A percentile compares a stretch with the other conserved stretches of the same genome.
Conservation (phyloP, 2,797 vertebrate genomes). For the Psittacula echo region DNA sequence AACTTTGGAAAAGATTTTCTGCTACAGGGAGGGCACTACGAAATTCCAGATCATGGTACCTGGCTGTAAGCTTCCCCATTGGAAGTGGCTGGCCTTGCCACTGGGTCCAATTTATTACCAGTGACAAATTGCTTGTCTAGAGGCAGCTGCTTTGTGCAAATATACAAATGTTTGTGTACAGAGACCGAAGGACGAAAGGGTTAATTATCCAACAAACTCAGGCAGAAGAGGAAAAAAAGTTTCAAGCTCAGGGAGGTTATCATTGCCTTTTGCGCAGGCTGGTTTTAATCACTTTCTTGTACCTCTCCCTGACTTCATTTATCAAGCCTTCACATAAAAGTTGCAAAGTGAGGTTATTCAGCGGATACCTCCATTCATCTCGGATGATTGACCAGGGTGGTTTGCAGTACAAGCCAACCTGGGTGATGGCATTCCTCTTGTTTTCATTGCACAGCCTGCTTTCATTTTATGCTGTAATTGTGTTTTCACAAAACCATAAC, state of each 20-base stretch:
- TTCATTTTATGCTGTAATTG: constrained; percentile 66
- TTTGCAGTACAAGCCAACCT: constrained; percentile 68
- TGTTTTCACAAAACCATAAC: constrained; percentile 55
- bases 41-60: neutral
- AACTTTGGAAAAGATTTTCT: neutral
- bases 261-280: constrained; percentile 73
- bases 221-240: constrained; percentile 53
- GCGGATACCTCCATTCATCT: constrained; percentile 77
- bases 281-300: constrained; percentile 83
- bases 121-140: constrained; percentile 19
- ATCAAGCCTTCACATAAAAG: constrained; percentile 81
- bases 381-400: constrained; percentile 63
- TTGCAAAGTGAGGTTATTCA: constrained; percentile 79
- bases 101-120: neutral
- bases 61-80: fast-evolving
- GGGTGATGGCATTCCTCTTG: constrained; percentile 60
- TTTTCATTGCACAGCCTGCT: constrained; percentile 63
- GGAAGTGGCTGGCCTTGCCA: neutral
- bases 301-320: constrained; percentile 77
- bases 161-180: constrained; percentile 31
- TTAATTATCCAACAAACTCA: constrained; percentile 68
- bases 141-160: neutral
- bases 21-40: neutral
- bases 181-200: neutral
- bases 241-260: constrained; percentile 67